A percentile compares a stretch with the other conserved stretches of the same genome.
phyloP scores from a whole-genome alignment of 2,113 vertebrate genomes.

The Cyphomyrus plagiostoma region DNA sequence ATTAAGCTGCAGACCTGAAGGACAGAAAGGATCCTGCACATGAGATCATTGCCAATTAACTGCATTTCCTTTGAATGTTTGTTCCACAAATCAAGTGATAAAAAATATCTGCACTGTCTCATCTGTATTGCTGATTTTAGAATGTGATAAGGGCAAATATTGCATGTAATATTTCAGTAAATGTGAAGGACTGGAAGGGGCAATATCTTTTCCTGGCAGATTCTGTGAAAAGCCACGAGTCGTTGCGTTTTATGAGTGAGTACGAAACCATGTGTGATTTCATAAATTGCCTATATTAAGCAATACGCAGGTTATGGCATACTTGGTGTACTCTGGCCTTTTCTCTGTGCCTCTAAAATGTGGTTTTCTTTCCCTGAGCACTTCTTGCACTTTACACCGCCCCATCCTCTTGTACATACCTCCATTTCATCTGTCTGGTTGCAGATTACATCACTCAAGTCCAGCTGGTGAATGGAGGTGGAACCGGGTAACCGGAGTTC shows the following conservation, averaged over 20 bases:
- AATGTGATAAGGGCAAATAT: background rate
- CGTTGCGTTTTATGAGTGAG: background rate
- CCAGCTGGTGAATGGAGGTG: background rate
- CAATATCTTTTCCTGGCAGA: background rate
- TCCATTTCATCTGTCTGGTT: background rate
- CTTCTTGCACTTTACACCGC: background rate
- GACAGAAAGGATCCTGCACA: background rate
- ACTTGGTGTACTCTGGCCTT: background rate
- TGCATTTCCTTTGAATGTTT: background rate
- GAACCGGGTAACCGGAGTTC: too few species aligned
- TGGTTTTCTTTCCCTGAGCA: background rate
- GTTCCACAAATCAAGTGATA: background rate
- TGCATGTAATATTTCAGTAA: background rate
- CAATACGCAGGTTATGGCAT: background rate
- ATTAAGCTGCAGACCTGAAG: background rate
- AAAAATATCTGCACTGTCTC: background rate
- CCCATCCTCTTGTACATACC: background rate
- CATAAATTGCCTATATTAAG: background rate
- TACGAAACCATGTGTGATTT: background rate
- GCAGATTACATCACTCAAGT: background rate
- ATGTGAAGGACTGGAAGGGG: background rate
- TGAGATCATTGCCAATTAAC: background rate
- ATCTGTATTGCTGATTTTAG: background rate
- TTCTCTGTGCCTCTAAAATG: background rate
- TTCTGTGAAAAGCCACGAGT: background rate